Evolutionary conservation across 92 coral and sea anemone species (phyloP).

Genomic region (Plumapathes pennacea): DNA sequence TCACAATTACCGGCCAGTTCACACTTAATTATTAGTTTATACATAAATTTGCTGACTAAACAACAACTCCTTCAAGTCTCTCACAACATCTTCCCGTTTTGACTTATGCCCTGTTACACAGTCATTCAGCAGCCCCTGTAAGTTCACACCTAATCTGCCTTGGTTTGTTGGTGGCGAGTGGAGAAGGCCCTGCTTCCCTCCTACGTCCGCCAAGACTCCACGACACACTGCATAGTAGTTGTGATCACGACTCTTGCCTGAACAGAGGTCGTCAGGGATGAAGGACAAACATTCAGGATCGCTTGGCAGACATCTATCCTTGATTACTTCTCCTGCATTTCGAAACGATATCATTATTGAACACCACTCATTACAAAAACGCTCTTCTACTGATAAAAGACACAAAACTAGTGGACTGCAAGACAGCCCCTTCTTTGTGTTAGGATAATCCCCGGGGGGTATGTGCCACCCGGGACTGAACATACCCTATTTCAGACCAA

Average conservation of each 20-base stretch:
- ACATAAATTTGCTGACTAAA: too few species aligned
- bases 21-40: too few species aligned
- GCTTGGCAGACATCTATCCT: conserved; percentile 31
- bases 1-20: too few species aligned
- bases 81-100: conserved; percentile 12
- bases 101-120: conserved; percentile 8
- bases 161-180: conserved; percentile 65
- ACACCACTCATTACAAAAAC: background rate
- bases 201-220: conserved; percentile 59
- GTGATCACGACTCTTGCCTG: conserved; percentile 71
- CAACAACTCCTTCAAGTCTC: too few species aligned
- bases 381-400: background rate
- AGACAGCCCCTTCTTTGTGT: too few species aligned
- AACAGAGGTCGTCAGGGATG: conserved; percentile 69
- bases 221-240: conserved; percentile 83
- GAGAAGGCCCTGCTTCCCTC: conserved; percentile 56
- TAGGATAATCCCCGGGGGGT: too few species aligned
- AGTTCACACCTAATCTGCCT: background rate
- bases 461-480: too few species aligned
- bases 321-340: too few species aligned
- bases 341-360: background rate
- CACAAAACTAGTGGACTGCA: too few species aligned
- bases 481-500: too few species aligned
- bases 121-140: conserved; percentile 10
- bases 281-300: conserved; percentile 60